These are phyloP conservation scores for Calyptomena viridis DNA, from an alignment of 2,113 vertebrate genomes.

Conservation along the genomic window DNA sequence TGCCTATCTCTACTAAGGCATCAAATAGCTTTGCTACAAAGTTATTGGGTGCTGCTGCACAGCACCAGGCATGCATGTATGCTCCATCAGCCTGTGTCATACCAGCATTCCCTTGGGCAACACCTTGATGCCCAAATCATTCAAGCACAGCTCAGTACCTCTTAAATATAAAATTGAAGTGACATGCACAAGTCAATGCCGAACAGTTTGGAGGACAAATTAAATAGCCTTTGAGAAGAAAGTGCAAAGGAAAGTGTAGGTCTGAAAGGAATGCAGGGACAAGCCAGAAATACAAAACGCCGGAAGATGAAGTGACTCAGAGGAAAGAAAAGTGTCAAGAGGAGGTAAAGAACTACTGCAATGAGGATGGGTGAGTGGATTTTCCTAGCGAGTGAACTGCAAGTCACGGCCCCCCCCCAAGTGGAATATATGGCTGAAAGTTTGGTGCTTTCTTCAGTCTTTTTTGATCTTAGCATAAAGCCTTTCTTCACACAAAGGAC, in stretches of 20 bases:
- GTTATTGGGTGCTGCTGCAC: no score
- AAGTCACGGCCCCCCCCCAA: neutral
- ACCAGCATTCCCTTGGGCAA: neutral
- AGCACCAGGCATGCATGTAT: neutral
- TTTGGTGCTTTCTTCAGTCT: neutral
- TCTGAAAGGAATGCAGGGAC: neutral
- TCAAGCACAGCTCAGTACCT: neutral
- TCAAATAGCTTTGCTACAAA: no score
- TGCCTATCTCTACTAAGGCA: neutral
- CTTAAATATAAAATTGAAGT: neutral
- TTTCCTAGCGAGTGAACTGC: neutral
- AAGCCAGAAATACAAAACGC: neutral
- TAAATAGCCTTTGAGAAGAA: neutral
- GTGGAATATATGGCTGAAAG: neutral
- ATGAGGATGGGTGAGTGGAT: neutral
- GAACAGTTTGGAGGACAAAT: neutral
- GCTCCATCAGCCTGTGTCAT: neutral
- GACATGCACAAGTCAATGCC: neutral
- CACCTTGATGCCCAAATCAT: neutral
- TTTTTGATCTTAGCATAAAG: constrained; percentile 49
- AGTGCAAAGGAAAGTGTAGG: neutral
- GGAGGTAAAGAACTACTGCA: neutral
- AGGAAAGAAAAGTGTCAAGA: neutral
- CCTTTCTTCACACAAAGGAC: constrained; percentile 14
- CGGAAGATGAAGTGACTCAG: neutral